phyloP scores from a whole-genome alignment of 2,797 vertebrate genomes.

The Urocyon cinereoargenteus region DNA sequence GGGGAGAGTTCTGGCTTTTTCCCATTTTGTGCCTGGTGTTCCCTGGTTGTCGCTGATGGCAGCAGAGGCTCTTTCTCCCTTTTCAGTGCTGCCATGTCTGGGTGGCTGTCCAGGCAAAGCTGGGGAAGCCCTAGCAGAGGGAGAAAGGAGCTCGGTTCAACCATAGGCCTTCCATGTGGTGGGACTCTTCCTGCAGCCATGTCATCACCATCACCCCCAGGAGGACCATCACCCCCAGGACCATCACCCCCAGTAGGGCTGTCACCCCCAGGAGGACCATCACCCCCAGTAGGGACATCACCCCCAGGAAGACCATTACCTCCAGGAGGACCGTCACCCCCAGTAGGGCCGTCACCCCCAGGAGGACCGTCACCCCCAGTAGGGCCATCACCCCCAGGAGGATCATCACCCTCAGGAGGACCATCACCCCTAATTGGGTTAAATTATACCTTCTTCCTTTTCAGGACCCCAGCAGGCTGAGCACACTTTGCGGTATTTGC shows the following conservation, averaged over 20 bases:
- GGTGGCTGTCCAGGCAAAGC: neutral
- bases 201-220: neutral
- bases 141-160: neutral
- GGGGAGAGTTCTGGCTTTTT: neutral
- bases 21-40: neutral
- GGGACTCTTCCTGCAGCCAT: neutral
- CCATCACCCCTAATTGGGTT: neutral
- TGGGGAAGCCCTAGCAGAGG: too few relatives aligned
- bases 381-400: too few relatives aligned
- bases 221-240: too few relatives aligned
- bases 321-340: rapidly evolving
- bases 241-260: too few relatives aligned
- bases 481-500: rapidly evolving
- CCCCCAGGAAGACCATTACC: rapidly evolving
- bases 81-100: neutral
- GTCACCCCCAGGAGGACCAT: too few relatives aligned
- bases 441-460: neutral
- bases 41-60: neutral
- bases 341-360: too few relatives aligned
- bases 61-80: neutral
- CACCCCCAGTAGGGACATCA: too few relatives aligned
- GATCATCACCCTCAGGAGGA: too few relatives aligned
- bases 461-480: neutral
- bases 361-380: too few relatives aligned
- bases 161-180: rapidly evolving